Conservation (phyloP, 2,797 vertebrate genomes). For the Astyanax mexicanus region DNA sequence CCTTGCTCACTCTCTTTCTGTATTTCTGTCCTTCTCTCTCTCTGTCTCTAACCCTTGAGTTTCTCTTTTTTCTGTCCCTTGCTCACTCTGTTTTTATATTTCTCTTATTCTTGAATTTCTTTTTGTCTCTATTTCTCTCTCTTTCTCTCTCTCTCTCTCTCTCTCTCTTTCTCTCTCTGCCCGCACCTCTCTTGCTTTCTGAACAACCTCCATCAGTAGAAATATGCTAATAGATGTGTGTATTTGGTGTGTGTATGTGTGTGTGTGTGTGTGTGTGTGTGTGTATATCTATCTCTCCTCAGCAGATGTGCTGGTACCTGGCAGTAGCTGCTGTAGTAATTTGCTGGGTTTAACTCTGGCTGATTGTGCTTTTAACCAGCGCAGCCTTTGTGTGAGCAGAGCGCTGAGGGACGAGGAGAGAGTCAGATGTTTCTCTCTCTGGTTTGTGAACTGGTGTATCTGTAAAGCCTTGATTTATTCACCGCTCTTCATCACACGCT, state of each 20-base stretch:
- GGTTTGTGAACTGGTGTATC: background rate
- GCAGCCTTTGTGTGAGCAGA: too few species aligned
- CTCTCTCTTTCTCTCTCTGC: constrained; percentile 15
- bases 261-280: constrained; percentile 12
- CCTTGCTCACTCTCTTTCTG: too few species aligned
- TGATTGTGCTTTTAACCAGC: constrained; percentile 39
- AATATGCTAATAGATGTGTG: constrained; percentile 34
- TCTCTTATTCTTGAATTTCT: too few species aligned
- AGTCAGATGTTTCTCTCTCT: background rate
- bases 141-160: background rate
- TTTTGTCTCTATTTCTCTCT: background rate
- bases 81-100: too few species aligned
- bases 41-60: too few species aligned
- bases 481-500: background rate
- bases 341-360: constrained; percentile 53
- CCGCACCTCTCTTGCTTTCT: constrained; percentile 58
- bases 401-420: constrained; percentile 9
- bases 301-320: constrained; percentile 58
- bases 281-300: constrained; percentile 42
- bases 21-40: background rate
- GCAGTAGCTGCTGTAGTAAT: constrained; percentile 51
- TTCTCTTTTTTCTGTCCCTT: too few species aligned
- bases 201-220: constrained; percentile 36
- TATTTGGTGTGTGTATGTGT: background rate
- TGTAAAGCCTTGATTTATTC: constrained; percentile 3